Conservation (phyloP, 2,797 vertebrate genomes). For the Rhinophrynus dorsalis region DNA sequence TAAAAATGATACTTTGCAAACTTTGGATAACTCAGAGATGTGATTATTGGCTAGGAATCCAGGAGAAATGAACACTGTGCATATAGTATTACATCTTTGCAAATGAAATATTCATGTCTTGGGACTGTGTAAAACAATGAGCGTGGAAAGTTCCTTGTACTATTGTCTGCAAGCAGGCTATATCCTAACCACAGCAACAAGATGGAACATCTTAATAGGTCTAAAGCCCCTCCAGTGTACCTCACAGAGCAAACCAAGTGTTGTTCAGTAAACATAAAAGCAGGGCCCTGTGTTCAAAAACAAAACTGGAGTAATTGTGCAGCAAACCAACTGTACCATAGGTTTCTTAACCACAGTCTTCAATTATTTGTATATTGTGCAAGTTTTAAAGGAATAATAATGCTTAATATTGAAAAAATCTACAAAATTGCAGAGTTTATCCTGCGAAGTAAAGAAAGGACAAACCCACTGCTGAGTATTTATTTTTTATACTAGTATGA, state of each 20-base stretch:
- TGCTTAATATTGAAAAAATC: too few species aligned
- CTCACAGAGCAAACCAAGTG: neutral
- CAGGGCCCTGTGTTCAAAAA: neutral
- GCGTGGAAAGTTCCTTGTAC: neutral
- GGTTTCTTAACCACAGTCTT: too few species aligned
- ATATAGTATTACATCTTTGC: constrained; percentile 4
- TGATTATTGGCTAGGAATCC: neutral
- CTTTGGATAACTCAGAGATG: neutral
- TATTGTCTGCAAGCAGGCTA: neutral
- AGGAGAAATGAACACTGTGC: neutral
- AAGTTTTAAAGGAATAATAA: too few species aligned
- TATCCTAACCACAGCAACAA: constrained; percentile 1
- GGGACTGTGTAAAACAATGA: neutral
- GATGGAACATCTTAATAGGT: constrained; percentile 1
- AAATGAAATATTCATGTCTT: constrained; percentile 7
- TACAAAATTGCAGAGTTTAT: too few species aligned
- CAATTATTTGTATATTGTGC: too few species aligned
- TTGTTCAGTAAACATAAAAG: neutral
- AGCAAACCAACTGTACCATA: too few species aligned
- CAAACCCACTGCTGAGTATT: too few species aligned
- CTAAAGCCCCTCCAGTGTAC: neutral
- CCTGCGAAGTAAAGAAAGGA: too few species aligned
- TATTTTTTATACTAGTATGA: too few species aligned
- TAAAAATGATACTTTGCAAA: constrained; percentile 1
- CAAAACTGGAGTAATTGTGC: too few species aligned